phyloP scores from a whole-genome alignment of 2,797 vertebrate species.

The Sebastes taczanowskii region DNA sequence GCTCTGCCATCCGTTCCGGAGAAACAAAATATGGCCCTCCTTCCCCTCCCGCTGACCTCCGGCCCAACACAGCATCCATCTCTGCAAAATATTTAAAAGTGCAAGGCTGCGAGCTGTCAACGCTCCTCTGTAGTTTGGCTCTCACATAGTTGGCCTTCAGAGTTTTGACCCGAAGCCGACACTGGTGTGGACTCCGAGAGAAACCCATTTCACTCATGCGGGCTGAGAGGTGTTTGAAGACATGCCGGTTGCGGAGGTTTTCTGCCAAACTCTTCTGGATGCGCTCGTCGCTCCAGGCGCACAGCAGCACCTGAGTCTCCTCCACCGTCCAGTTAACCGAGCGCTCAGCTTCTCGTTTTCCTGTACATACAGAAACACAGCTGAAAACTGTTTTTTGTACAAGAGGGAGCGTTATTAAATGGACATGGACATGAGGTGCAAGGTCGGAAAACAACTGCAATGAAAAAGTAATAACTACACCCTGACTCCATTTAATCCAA shows the following conservation, averaged over 20 bases:
- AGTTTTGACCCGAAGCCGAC: conserved; percentile 71
- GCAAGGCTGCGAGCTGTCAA: conserved; percentile 54
- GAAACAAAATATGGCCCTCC: neutral
- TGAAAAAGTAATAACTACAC: neutral
- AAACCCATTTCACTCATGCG: conserved; percentile 75
- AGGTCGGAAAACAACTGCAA: neutral
- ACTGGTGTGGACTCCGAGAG: conserved; percentile 69
- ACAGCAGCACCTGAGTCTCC: conserved; percentile 74
- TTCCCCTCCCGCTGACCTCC: conserved; percentile 9
- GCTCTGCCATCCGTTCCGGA: neutral
- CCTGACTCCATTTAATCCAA: neutral
- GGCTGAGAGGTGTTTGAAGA: conserved; percentile 73
- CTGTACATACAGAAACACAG: conserved; percentile 32
- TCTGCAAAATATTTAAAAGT: conserved; percentile 68
- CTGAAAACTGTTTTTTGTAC: neutral
- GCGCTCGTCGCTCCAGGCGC: conserved; percentile 73
- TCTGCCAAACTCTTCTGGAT: conserved; percentile 73
- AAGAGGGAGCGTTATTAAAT: neutral
- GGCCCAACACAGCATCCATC: conserved; percentile 71
- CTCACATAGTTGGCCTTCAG: conserved; percentile 74
- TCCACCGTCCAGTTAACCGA: conserved; percentile 75
- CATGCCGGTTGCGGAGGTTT: conserved; percentile 72
- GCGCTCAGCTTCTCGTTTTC: conserved; percentile 72
- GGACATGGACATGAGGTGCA: neutral
- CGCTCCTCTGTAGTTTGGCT: conserved; percentile 60